Base-by-base conservation (phyloP, 2,113 vertebrate species). In the Collichthys lucidus region DNA sequence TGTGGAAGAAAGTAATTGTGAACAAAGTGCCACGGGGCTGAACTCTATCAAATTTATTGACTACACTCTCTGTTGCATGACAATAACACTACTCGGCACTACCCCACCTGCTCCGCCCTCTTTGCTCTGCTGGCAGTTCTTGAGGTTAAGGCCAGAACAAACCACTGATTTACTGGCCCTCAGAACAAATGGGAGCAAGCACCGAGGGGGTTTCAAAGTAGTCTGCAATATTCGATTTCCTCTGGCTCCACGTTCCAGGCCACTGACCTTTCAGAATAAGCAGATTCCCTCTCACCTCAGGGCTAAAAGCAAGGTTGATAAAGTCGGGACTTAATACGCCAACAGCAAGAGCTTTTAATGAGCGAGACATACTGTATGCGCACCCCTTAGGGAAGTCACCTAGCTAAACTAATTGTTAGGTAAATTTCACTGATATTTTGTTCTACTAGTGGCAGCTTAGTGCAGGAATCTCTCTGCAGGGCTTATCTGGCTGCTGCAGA, bases 401-500 rank as follows among this genome's bases (percentile, higher is more conserved):
- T 40, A 56, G 79, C 77, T 77, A 79, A 88, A 68, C 80, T 84
- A 94, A 92, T 90, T 86, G 86, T 86, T 16, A 77, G 89, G 85
- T 86, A 92, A 85, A 92, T 92, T 91, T 77, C 67, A 84, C 14
- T 57, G 74, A 86, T 88, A 81, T 87, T 89, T 80, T 70, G 52
- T 72, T 87, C 60, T 70, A 87, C 24, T 72, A 64, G 61, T 65
- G 78, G 73, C 62, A 74, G 82, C 76, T 89, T 61, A 5, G 0
- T 65, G 60, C 20, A 14, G 26, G 81, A 64, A 52, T 78, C 50
- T 79, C 52, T 87, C 74, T 80, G 66, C 47, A 44, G 79, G 61
- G 88, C 92, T 95, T 95, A 96, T 96, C 94, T 74, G 88, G 84
- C 71, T 20, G 64, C 77, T 85, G 91, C 94, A 96, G 94, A 89